phyloP scores from a whole-genome alignment of 2,113 vertebrate species.

The Erinaceus europaeus region DNA sequence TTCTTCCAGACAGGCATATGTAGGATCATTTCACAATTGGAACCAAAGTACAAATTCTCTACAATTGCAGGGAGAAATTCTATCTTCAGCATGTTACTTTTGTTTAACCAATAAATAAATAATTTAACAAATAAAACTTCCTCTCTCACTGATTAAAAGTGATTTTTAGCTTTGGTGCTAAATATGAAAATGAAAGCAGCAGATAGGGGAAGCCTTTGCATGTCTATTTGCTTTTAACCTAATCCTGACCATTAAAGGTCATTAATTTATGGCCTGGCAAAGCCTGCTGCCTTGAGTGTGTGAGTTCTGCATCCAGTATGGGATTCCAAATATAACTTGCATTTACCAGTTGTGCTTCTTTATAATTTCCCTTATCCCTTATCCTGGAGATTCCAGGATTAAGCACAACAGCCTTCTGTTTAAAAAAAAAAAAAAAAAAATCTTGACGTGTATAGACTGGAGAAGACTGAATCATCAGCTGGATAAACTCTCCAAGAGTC shows the following conservation, averaged over 20 bases:
- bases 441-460: background rate
- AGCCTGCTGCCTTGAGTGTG: constrained; percentile 6
- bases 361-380: background rate
- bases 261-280: constrained; percentile 58
- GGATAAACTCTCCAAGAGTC: background rate
- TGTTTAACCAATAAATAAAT: no score
- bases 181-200: constrained; percentile 53
- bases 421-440: constrained; percentile 11
- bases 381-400: background rate
- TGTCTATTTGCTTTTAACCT: constrained; percentile 43
- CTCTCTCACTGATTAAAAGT: constrained; percentile 52
- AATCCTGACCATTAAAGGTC: constrained; percentile 40
- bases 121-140: constrained; percentile 52
- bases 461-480: background rate
- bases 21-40: constrained; percentile 23
- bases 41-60: constrained; percentile 61
- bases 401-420: constrained; percentile 3
- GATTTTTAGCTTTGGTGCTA: constrained; percentile 40
- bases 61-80: constrained; percentile 15
- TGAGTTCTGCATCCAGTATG: constrained; percentile 9
- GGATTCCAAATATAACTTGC: constrained; percentile 8
- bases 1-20: background rate
- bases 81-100: constrained; percentile 29
- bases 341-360: background rate
- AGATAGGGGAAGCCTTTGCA: constrained; percentile 23